Base-by-base conservation (phyloP, 2,797 vertebrate genomes). In the Acanthurus lineatus region DNA sequence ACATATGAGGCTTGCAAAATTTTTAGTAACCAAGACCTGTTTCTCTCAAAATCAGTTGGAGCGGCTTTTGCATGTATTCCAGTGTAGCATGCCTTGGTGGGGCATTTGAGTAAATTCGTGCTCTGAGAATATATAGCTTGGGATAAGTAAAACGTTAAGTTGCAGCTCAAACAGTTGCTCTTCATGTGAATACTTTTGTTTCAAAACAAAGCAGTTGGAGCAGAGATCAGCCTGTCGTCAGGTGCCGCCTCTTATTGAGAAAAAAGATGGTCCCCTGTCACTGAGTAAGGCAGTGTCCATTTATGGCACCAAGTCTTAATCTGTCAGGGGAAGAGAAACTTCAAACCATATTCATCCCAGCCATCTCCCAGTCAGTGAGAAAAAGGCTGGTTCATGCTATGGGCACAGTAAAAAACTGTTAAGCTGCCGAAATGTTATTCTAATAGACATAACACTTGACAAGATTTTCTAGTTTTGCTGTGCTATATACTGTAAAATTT, bases 331-430 rank as follows among this genome's bases (percentile, higher is more conserved):
- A 44, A 94, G 86, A 94, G 3, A 73, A 86, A 89, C 0, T 16
- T n/a, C 9, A 87, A 87, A 58, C 89, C 91, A 93, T 76, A 73
- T 90, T 94, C 91, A 93, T 93, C 93, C 90, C 40, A 93, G 91
- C 85, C 84, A 9, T 66, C 84, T 93, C 89, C 73, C 73, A 91
- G 69, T 79, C 57, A 85, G 89, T 94, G 93, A 91, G 90, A 4
- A 14, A 84, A 59, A 84, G 92, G 82, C 93, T 94, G 93, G 85
- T 94, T 93, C 93, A 93, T 93, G 84, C 87, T 92, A 54, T 92
- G 91, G 88, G 19, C 77, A 94, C 89, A 94, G 38, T 25, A 20
- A 8, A 51, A 90, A 90, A 90, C 45, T 6, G 3, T 5, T 16
- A 1, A 5, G 4, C 0, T 14, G 16, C 7, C 67, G 7, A 52